phyloP scores from a whole-genome alignment of 2,888 invertebrate species.

The Bedellia somnulentella region DNA sequence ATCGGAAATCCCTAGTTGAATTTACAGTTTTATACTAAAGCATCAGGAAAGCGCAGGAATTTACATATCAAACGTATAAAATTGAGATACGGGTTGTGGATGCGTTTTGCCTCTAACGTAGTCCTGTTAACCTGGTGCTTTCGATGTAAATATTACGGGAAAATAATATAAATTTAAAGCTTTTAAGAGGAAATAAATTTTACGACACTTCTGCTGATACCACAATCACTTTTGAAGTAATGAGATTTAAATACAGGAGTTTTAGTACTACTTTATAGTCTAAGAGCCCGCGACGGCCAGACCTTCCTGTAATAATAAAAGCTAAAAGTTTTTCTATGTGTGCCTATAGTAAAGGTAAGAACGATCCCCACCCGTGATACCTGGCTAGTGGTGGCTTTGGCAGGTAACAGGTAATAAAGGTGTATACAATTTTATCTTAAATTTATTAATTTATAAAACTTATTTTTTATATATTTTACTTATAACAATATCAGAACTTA shows the following conservation, averaged over 20 bases:
- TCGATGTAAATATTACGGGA: not conserved
- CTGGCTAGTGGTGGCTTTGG: no score
- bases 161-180: not conserved
- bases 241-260: not conserved
- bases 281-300: not conserved
- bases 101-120: not conserved
- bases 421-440: no score
- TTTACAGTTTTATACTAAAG: not conserved
- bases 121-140: not conserved
- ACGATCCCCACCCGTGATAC: no score
- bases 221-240: not conserved
- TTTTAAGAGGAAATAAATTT: not conserved
- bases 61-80: conserved; percentile 1
- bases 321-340: no score
- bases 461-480: no score
- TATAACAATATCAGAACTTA: no score
- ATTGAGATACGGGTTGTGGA: not conserved
- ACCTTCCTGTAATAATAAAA: no score
- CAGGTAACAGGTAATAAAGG: no score
- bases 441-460: no score
- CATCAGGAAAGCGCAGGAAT: not conserved
- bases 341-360: no score
- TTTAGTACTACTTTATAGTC: not conserved
- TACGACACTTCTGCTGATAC: not conserved
- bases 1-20: not conserved